These are phyloP conservation scores for Amphiura filiformis DNA, from an alignment of 35 echinoderm and acorn worm species.

Conservation along the genomic window DNA sequence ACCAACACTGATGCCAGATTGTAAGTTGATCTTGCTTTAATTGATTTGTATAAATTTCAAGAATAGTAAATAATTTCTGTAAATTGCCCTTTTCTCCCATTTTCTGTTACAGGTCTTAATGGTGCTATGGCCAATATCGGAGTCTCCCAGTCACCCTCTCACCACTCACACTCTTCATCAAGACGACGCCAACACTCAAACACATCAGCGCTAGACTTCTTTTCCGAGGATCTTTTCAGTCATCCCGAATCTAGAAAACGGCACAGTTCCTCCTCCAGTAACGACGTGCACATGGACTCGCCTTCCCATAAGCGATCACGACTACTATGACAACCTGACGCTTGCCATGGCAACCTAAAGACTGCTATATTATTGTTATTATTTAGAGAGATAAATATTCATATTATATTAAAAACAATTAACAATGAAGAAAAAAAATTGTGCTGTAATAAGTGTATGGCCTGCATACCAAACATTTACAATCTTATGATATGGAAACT, in stretches of 20 bases:
- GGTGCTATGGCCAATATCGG: constrained; percentile 97
- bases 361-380: neutral
- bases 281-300: constrained; percentile 39
- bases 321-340: constrained; percentile 34
- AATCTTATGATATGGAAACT: no score
- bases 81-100: no score
- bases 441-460: neutral
- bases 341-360: neutral
- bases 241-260: constrained; percentile 51
- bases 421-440: neutral
- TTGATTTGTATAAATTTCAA: no score
- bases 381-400: neutral
- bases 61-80: no score
- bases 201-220: constrained; percentile 37
- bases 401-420: neutral
- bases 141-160: constrained; percentile 83
- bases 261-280: constrained; percentile 18
- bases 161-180: constrained; percentile 39
- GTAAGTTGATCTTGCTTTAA: no score
- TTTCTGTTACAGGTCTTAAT: constrained; percentile 86
- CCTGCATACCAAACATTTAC: neutral
- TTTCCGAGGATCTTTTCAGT: constrained; percentile 52
- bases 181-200: constrained; percentile 35
- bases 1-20: no score
- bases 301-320: constrained; percentile 58